Evolutionary conservation across 2,113 vertebrate genomes (phyloP), one percentile per base, ranked within the genome.

Genomic region (Pica pica): DNA sequence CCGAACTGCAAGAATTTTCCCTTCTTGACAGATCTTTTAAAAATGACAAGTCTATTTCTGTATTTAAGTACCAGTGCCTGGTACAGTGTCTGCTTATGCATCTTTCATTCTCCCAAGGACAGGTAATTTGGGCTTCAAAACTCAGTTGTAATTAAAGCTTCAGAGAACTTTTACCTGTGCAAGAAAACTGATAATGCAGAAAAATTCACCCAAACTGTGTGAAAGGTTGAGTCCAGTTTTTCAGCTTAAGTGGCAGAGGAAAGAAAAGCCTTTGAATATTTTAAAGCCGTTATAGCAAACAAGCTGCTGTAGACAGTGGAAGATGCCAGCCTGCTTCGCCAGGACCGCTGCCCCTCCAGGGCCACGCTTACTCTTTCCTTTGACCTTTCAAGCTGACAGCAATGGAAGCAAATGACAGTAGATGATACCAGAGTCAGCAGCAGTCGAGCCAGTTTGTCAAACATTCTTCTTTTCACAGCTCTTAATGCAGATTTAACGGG

Each of bases 381-480:
- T 85, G 77, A 93, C 85, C 78, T 74, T 89, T 88, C 37, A 44
- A 33, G 59, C 46, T 89, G 77, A 74, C 92, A 94, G 68, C 63
- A 79, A 5, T 0, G 2, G 52, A 65, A 57, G 44, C 44, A 77
- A 93, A 84, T 68, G 68, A 70, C 78, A 88, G 75, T 59, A 92
- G 49, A 84, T 63, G n/a, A 89, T 73, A 80, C 60, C 23, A 7
- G 57, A 82, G 49, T 61, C 70, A 74, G 81, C 65, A 87, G 75
- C 52, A 57, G 41, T 83, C 47, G 64, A 86, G 64, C 47, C 86
- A 57, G 37, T 85, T 94, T 71, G 60, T 84, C 65, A 90, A 83
- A 53, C 55, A 42, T 67, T 53, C 55, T 49, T 60, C 49, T 87
- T 69, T 63, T 81, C 39, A 33, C 27, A 53, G 70, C 28, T 85